A percentile compares a stretch with the other conserved stretches of the same genome.
These are phyloP conservation scores for Portevinia maculata DNA, from an alignment of 2,888 invertebrate species.

Conservation along the genomic window DNA sequence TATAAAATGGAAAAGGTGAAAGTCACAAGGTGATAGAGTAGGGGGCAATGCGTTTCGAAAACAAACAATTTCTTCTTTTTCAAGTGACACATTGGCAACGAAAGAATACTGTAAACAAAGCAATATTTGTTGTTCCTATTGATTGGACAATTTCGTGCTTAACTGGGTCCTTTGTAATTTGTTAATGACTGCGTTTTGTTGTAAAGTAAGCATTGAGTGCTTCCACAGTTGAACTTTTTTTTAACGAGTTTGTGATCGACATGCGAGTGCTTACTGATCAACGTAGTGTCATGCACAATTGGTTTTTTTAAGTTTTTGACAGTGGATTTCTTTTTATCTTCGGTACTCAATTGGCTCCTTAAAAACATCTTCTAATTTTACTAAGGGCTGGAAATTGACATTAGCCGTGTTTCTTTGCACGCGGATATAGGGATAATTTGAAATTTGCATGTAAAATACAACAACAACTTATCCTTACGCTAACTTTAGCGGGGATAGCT, in stretches of 20 bases:
- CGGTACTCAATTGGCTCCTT: no score
- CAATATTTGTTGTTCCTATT: slow-evolving; percentile 34
- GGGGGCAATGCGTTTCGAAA: slow-evolving; percentile 29
- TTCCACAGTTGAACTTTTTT: not conserved
- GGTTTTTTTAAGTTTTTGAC: no score
- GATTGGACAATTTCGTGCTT: slow-evolving; percentile 20
- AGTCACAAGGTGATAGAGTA: slow-evolving; percentile 33
- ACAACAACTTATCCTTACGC: no score
- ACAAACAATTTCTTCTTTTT: slow-evolving; percentile 38
- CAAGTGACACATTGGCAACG: slow-evolving; percentile 18
- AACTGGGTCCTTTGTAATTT: not conserved
- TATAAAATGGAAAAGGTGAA: slow-evolving; percentile 42
- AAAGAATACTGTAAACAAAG: slow-evolving; percentile 10
- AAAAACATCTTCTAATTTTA: no score
- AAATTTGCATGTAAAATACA: no score
- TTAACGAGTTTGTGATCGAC: slow-evolving; percentile 1
- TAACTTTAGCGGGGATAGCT: no score
- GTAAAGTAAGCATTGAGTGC: not conserved
- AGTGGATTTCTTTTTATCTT: not conserved
- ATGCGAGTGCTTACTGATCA: not conserved
- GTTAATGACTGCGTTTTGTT: not conserved
- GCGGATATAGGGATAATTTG: no score
- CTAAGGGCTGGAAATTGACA: no score
- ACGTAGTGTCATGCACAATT: no score
- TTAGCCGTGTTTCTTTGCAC: no score